Evolutionary conservation across 2,888 invertebrate genomes (phyloP), one percentile per base, ranked within the genome.

Genomic region (Hyles lineata): DNA sequence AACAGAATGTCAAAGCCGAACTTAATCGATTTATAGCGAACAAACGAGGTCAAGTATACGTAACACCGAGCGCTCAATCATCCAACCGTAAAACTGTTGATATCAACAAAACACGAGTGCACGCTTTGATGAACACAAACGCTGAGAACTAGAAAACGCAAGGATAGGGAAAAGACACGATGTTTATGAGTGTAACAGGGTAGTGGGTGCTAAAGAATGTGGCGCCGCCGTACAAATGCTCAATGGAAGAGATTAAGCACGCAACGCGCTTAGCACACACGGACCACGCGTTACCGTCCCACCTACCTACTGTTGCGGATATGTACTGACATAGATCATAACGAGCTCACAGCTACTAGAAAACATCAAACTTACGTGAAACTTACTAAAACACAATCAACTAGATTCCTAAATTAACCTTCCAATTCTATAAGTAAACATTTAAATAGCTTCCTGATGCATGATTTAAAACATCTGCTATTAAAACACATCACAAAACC

Each of bases 161-260:
- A 60, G 43, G 43, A 43, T 43, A 70, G 3, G 58, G 59, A 32
- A 58, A 25, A 59, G 19, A 29, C 25, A 58, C 17, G 32, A 55
- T 55, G 58, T 70, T 76, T 74, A 29, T 9, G 74, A 81, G 80
- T 76, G 78, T 84, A 83, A 78, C 80, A 80, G 80, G 79, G 77
- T 78, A 83, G 79, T 80, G 77, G 82, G 70, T 70, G 74, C 70
- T 72, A 76, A 82, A 80, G 82, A 81, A 79, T 80, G 81, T 78
- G 79, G 79, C 79, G 60, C 25, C 82, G 82, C 79, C 83, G 82
- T 79, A 84, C 84, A 83, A 84, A 61, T 32, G 32, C 70, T 52
- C 85, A 85, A 84, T 86, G 84, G 78, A 82, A 79, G 81, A 92
- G 92, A 93, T 94, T 92, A 91, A 91, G 92, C 91, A 93, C 92